Evolutionary conservation across 2,113 vertebrate genomes (phyloP).

Genomic region (Brachypteracias leptosomus): DNA sequence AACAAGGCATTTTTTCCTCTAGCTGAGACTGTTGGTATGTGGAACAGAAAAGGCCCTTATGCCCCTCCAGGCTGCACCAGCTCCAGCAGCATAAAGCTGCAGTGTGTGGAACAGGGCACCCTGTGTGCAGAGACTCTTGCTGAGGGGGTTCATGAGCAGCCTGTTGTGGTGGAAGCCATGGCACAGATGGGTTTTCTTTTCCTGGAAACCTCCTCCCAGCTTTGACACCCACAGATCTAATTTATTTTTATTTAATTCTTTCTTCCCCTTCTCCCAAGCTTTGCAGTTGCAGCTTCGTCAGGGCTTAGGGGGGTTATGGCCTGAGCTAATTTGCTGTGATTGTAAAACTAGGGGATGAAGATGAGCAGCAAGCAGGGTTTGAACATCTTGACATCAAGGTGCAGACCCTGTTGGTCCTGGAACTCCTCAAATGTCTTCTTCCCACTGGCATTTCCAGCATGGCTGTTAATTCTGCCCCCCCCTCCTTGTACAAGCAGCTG

Average conservation of each 20-base stretch:
- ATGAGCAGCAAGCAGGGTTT: neutral
- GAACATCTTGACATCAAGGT: neutral
- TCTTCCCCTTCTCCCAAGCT: neutral
- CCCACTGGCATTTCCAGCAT: neutral
- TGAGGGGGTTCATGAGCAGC: neutral
- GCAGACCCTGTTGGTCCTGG: neutral
- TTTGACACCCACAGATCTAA: neutral
- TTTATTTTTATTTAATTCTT: neutral
- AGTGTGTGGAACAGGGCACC: constrained; percentile 50
- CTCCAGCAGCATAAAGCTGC: neutral
- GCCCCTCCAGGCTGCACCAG: neutral
- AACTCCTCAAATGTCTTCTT: neutral
- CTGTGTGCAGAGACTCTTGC: neutral
- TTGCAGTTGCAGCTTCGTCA: neutral
- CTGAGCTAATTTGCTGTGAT: fast-evolving
- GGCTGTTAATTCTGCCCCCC: neutral
- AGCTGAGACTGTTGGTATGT: neutral
- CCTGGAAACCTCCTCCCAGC: neutral
- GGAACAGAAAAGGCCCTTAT: constrained; percentile 41
- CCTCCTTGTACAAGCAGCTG: neutral
- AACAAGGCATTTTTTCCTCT: constrained; percentile 8
- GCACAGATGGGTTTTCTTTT: neutral
- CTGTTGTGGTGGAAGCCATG: fast-evolving
- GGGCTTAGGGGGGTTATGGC: neutral
- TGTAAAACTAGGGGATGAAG: neutral